Conservation (phyloP, 2,888 invertebrate genomes). For the Ischnura elegans region DNA sequence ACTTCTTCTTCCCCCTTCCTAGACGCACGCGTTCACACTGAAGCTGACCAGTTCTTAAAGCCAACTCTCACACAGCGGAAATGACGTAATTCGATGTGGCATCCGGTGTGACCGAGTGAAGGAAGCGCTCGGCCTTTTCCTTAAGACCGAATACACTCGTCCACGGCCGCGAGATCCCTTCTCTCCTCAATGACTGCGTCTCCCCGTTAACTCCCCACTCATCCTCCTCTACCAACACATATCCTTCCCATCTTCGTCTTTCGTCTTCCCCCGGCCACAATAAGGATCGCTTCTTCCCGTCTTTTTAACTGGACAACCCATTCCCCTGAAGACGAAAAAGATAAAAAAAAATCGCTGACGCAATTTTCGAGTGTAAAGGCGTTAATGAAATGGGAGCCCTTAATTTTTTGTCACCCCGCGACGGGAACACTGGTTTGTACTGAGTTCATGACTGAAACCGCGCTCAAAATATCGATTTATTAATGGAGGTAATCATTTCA, state of each 20-base stretch:
- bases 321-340: background rate
- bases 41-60: background rate
- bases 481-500: too few species aligned
- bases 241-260: too few species aligned
- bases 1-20: background rate
- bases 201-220: background rate
- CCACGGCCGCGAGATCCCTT: slow-evolving; percentile 20
- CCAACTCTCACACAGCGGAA: slow-evolving; percentile 49
- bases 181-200: background rate
- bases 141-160: slow-evolving; percentile 43
- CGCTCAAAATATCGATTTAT: background rate
- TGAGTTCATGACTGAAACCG: background rate
- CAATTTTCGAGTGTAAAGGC: background rate
- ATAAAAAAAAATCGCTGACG: background rate
- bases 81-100: slow-evolving; percentile 55
- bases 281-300: background rate
- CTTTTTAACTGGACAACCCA: background rate
- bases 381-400: background rate
- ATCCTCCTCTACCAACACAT: too few species aligned
- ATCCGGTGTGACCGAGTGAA: slow-evolving; percentile 54
- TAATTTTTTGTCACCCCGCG: background rate
- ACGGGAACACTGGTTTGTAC: background rate
- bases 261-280: background rate
- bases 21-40: background rate
- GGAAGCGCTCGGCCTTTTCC: slow-evolving; percentile 43